Base-by-base conservation (phyloP, 2,797 vertebrate genomes). In the Periophthalmus magnuspinnatus region DNA sequence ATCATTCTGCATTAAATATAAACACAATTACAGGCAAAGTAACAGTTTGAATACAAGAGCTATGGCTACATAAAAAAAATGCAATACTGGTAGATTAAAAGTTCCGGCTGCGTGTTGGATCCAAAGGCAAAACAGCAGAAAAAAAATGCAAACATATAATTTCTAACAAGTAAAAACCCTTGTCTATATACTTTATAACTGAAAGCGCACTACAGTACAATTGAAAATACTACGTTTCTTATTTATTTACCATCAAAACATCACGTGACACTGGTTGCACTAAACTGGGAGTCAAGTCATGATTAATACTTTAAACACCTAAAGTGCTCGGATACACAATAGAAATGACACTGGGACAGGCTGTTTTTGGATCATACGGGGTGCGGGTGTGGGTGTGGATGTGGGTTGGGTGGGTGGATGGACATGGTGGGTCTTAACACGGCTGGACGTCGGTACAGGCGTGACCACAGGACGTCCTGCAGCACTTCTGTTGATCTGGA, bases 401-500 rank as follows among this genome's bases (percentile, higher is more conserved):
- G 21, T 38, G 21, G 6, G 0, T 47, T n/a, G n/a, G 9, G 2
- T 13, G 38, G 38, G 38, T 41, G 38, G 11, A 3, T 5, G 36
- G 5, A 5, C 13, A 21, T 38, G 21, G 2, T 47, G 61, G 13
- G 13, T 14, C 28, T n/a, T 45, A 63, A 22, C 61, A 63, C 13
- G 61, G 38, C 61, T 63, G 61, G 38, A 63, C 22, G 2, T 48
- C 41, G 13, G 13, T 47, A 7, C 62, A 64, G 13, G 22, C 14
- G 14, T 48, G 91, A 45, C 92, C 92, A 11, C 92, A 93, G n/a
- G 83, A 89, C 2, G 92, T 93, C 60, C 64, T 84, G 84, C 93
- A 94, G 81, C 93, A 94, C 80, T 93, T 94, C 79, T 93, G 86
- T 66, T 89, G 82, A 9, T 68, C 89, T 2, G 91, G 87, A 79